Conservation (phyloP, 2,113 vertebrate genomes). For the Passer domesticus region DNA sequence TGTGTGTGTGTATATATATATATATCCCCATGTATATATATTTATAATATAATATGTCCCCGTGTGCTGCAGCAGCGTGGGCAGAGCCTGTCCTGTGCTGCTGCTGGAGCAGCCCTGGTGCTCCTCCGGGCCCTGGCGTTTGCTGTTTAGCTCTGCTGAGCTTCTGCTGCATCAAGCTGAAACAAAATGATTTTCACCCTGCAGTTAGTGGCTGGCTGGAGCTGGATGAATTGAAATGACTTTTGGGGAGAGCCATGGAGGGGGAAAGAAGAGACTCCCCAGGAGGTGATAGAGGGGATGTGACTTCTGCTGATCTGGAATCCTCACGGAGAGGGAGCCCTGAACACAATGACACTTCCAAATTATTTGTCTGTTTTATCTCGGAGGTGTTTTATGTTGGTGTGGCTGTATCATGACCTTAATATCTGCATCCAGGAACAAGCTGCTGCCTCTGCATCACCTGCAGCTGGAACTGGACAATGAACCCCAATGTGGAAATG, state of each 20-base stretch:
- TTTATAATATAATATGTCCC: not conserved
- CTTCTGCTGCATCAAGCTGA: slow-evolving; percentile 47
- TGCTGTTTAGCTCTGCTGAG: slow-evolving; percentile 12
- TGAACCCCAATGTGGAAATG: no score
- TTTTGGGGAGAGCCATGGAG: not conserved
- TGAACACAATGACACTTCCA: not conserved
- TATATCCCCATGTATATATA: no score
- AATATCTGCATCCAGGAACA: not conserved
- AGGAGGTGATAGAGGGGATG: not conserved
- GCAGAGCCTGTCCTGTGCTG: not conserved
- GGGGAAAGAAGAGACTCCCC: not conserved
- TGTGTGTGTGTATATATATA: no score
- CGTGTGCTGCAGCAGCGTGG: no score
- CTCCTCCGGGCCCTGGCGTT: slow-evolving; percentile 11
- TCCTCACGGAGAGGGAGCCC: not conserved
- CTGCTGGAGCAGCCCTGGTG: not conserved
- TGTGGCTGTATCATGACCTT: not conserved
- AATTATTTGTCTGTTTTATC: not conserved
- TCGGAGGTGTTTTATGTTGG: not conserved
- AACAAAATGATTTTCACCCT: slow-evolving; percentile 50
- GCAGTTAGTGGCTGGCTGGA: slow-evolving; percentile 30
- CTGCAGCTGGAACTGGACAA: no score
- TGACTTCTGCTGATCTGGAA: not conserved
- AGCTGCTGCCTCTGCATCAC: not conserved
- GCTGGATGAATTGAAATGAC: slow-evolving; percentile 33